Percentiles rank a stretch among this genome's conserved stretches.
phyloP scores from a whole-genome alignment of 2,888 invertebrate genomes.

The Andrena fulva region DNA sequence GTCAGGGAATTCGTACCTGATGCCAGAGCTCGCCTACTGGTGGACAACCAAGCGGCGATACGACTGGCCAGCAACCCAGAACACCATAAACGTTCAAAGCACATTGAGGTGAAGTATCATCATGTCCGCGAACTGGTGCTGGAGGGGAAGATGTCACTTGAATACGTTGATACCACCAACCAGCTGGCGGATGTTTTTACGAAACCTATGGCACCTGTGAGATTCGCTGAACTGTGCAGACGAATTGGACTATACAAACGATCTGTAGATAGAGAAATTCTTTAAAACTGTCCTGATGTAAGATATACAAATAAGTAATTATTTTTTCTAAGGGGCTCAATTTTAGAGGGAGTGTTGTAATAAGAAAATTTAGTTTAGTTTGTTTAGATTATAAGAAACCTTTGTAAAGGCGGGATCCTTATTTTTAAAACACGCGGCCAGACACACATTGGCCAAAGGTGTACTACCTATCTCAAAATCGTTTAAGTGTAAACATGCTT shows the following conservation, averaged over 20 bases:
- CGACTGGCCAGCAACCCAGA: background rate
- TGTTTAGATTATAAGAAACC: no score
- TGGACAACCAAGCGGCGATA: slow-evolving; percentile 4
- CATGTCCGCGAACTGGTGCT: background rate
- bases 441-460: no score
- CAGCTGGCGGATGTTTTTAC: background rate
- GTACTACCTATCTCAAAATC: no score
- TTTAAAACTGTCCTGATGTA: no score
- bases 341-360: background rate
- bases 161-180: background rate
- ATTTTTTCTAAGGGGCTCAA: background rate
- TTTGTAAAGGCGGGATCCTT: no score
- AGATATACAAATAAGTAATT: background rate
- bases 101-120: background rate
- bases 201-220: background rate
- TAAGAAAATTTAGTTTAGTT: no score
- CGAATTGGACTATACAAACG: background rate
- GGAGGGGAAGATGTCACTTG: background rate
- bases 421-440: no score
- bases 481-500: no score
- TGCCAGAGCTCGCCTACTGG: background rate
- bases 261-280: background rate
- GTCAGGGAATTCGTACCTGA: background rate
- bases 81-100: background rate
- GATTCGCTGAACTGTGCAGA: background rate